Base-by-base conservation (phyloP, 2,888 invertebrate genomes). In the Noctua janthe region DNA sequence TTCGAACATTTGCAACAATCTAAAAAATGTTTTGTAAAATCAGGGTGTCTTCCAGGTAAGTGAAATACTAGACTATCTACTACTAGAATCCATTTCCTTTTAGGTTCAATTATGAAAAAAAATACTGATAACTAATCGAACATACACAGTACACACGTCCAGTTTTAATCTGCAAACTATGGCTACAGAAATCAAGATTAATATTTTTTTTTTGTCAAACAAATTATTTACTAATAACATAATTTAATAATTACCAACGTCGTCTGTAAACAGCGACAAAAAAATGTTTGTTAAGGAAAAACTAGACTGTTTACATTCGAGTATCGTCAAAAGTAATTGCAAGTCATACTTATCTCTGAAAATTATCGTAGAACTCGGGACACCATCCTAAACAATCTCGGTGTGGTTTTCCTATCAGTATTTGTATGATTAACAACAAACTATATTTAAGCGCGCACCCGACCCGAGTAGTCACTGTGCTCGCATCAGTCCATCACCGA, bases 391-490 rank as follows among this genome's bases (percentile, higher is more conserved):
- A 67, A 47, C 54, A 54, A 73, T 49, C 17, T 13, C 23, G 6
- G 56, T 71, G 62, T 76, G 75, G 66, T 75, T 39, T 62, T 62
- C 69, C 84, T 83, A 83, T 87, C 75, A 76, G 80, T 80, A 59
- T 80, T 87, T 87, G 87, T 73, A 78, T 76, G 74, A 83, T 62
- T 78, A 83, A 80, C 76, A 80, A 64, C 56, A 64, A 83, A 71
- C 62, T 76, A 83, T 85, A 85, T 85, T 80, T 76, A 80, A 76
- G 56, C 80, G 84, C 23, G 59, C 67, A 35, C 13, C 71, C 67
- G 10, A 71, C 66, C 17, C 8, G 43, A 59, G 39, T 75, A 66
- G 20, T 80, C 85, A 84, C 59, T 74, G 39, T 10, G 6, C 56
- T 35, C 29, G 43, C 67, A 29, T 23, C 74, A 62, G 71, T 75